Percentiles rank a stretch among this genome's conserved stretches.
phyloP scores from a whole-genome alignment of 2,797 vertebrate genomes.

The Harpagifer antarcticus region DNA sequence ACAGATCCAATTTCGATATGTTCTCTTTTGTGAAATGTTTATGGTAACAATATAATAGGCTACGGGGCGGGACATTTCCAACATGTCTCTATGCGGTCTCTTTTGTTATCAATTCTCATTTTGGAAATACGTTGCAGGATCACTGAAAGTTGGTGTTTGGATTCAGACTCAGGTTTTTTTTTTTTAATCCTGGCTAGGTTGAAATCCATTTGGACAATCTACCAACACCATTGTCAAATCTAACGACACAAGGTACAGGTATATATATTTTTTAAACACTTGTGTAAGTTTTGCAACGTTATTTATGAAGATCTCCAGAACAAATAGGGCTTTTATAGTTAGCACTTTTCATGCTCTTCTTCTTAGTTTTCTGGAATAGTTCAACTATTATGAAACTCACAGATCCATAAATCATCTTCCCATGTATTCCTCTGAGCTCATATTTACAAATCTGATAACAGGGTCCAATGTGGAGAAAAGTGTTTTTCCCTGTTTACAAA shows the following conservation, averaged over 20 bases:
- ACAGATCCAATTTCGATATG: not conserved
- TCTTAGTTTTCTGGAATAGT: not conserved
- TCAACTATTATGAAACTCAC: not conserved
- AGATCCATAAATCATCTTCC: not conserved
- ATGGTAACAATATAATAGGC: no score
- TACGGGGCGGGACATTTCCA: no score
- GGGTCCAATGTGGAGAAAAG: not conserved
- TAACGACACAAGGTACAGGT: not conserved
- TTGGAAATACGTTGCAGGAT: not conserved
- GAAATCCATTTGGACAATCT: not conserved
- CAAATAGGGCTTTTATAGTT: no score
- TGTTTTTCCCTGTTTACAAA: not conserved
- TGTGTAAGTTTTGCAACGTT: no score
- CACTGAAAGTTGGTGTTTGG: not conserved
- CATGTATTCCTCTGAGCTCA: not conserved
- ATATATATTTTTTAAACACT: not conserved
- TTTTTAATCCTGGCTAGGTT: not conserved
- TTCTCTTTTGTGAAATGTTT: not conserved
- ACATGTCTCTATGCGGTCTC: no score
- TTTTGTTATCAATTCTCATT: constrained; percentile 13
- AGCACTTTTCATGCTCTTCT: not conserved
- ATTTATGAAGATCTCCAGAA: no score
- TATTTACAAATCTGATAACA: not conserved
- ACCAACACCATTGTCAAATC: not conserved
- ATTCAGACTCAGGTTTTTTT: not conserved